Conservation (phyloP, 64 coral and sea anemone genomes). For the Trachythela sp. region DNA sequence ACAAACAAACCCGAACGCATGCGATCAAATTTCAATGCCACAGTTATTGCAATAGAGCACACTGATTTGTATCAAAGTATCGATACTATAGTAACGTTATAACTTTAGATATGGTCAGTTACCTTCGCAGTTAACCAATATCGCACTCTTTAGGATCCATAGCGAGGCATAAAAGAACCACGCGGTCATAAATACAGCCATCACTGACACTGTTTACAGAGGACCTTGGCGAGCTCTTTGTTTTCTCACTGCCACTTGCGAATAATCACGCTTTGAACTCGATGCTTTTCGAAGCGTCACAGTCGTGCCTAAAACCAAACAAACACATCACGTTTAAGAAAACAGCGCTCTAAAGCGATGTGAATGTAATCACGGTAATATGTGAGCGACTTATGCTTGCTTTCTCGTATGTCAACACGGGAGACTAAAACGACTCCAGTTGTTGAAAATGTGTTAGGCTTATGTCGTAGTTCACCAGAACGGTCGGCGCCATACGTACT, state of each 20-base stretch:
- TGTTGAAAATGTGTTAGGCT: conserved; percentile 1
- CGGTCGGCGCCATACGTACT: neutral
- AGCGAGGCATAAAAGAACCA: neutral
- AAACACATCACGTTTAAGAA: neutral
- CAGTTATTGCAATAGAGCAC: neutral
- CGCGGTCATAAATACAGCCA: neutral
- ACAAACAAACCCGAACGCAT: neutral
- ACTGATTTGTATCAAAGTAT: neutral
- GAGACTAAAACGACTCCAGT: neutral
- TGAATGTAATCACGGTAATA: neutral
- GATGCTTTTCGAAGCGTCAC: neutral
- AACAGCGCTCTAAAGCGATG: neutral
- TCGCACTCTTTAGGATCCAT: neutral
- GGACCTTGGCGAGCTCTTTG: neutral
- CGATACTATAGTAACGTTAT: neutral
- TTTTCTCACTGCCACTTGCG: neutral
- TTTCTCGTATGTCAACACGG: conserved; percentile 2
- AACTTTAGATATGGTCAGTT: neutral
- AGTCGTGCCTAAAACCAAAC: neutral
- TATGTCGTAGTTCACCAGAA: neutral
- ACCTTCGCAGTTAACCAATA: neutral
- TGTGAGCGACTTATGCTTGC: neutral
- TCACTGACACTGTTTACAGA: conserved; percentile 12
- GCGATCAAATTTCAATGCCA: neutral
- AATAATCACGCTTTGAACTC: neutral